Evolutionary conservation across 2,113 vertebrate species (phyloP).

Genomic region (Emydura subglobosa): DNA sequence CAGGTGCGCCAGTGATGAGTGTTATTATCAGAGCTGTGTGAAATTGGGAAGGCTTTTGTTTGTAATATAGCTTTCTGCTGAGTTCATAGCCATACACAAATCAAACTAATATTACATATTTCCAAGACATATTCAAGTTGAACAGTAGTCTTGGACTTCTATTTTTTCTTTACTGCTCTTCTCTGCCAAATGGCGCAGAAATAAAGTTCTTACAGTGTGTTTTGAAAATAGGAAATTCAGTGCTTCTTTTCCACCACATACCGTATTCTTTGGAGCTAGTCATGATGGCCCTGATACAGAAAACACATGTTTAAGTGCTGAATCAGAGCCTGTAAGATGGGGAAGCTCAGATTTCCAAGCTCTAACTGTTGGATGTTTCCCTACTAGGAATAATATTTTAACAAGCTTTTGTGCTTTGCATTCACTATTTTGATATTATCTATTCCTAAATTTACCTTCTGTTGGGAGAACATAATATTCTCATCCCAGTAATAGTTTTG

Average conservation of each 20-base stretch:
- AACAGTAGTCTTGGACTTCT: background rate
- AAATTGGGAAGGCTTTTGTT: background rate
- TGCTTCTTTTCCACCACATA: slow-evolving; percentile 35
- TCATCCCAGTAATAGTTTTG: slow-evolving; percentile 57
- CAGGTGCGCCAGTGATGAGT: background rate
- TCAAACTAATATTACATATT: background rate
- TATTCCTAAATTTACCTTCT: background rate
- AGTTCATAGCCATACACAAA: background rate
- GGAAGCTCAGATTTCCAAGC: slow-evolving; percentile 38
- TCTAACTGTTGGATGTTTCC: slow-evolving; percentile 43
- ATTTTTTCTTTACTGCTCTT: background rate
- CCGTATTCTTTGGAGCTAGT: background rate
- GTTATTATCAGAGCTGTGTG: slow-evolving; percentile 7
- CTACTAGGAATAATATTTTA: slow-evolving; percentile 58
- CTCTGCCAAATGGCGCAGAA: slow-evolving; percentile 39
- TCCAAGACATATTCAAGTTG: slow-evolving; percentile 4
- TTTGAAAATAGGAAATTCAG: background rate
- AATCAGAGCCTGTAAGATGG: slow-evolving; percentile 55
- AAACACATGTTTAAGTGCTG: slow-evolving; percentile 30
- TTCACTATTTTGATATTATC: slow-evolving; percentile 56
- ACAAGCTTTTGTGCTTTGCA: slow-evolving; percentile 37
- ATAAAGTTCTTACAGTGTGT: slow-evolving; percentile 34
- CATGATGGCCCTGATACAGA: background rate
- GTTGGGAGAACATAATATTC: slow-evolving; percentile 33
- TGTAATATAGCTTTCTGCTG: background rate